phyloP scores from a whole-genome alignment of 2,113 vertebrate species.

The Danionella cerebrum region DNA sequence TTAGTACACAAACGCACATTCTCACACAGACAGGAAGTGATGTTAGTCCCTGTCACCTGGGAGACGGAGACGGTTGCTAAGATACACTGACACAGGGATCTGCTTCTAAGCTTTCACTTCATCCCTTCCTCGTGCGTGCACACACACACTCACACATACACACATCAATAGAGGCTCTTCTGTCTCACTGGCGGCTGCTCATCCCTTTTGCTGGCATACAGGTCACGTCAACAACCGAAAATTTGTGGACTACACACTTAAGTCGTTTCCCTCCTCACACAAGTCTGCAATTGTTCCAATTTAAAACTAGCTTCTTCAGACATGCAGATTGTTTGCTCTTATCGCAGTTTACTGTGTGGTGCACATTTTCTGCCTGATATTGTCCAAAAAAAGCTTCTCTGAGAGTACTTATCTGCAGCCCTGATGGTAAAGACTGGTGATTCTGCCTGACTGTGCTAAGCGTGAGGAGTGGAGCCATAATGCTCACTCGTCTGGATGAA shows the following conservation, averaged over 20 bases:
- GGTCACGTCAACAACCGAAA: constrained; percentile 16
- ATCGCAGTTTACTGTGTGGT: neutral
- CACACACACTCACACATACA: too few relatives aligned
- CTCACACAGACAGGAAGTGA: constrained; percentile 65
- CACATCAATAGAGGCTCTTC: constrained; percentile 24
- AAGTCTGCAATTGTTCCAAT: neutral
- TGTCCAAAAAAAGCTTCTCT: constrained; percentile 10
- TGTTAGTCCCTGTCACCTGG: constrained; percentile 66
- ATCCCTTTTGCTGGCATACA: constrained; percentile 13
- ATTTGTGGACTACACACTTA: constrained; percentile 9
- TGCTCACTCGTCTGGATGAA: constrained; percentile 17
- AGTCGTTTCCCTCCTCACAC: neutral
- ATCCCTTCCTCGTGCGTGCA: constrained; percentile 1
- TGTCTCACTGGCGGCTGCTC: constrained; percentile 20
- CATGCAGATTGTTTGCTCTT: neutral
- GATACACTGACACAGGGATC: constrained; percentile 69
- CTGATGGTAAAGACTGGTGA: constrained; percentile 8
- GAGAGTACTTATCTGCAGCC: neutral
- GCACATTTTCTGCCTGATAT: neutral
- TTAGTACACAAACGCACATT: constrained; percentile 30
- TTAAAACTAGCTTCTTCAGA: neutral
- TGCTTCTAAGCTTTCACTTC: constrained; percentile 55
- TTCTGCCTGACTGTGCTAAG: neutral
- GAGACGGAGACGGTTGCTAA: constrained; percentile 70
- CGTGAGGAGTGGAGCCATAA: neutral